phyloP scores from a whole-genome alignment of 2,888 invertebrate genomes.

The Melolontha melolontha region DNA sequence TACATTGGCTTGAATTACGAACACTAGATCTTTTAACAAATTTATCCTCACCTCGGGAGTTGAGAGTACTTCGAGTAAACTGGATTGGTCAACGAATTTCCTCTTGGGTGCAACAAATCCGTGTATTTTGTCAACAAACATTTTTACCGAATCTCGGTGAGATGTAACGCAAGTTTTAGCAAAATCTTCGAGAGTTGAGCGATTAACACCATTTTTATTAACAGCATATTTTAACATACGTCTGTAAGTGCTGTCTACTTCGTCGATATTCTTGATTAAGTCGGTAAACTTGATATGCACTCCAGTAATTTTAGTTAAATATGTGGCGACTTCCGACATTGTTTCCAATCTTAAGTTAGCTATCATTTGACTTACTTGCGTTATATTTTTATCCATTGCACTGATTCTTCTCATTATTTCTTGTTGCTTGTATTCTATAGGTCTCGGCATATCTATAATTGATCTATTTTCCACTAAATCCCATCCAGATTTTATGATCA shows the following conservation, averaged over 20 bases:
- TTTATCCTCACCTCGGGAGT: constrained; percentile 37
- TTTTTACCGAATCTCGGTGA: constrained; percentile 75
- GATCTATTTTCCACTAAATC: constrained; percentile 18
- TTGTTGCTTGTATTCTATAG: constrained; percentile 6
- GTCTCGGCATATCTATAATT: not conserved
- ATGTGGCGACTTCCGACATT: constrained; percentile 55
- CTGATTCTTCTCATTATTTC: constrained; percentile 16
- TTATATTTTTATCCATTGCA: constrained; percentile 10
- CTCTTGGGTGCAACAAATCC: constrained; percentile 71
- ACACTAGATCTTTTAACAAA: too few species aligned
- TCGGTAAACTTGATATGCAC: constrained; percentile 73
- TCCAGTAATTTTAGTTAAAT: constrained; percentile 65
- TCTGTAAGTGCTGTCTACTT: constrained; percentile 71
- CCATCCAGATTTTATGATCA: constrained; percentile 1
- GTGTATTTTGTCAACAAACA: constrained; percentile 76
- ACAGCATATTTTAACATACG: constrained; percentile 72
- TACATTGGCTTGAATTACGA: too few species aligned
- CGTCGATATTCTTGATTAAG: constrained; percentile 71
- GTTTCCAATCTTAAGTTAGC: constrained; percentile 43
- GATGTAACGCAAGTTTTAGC: constrained; percentile 75
- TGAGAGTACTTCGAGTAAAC: constrained; percentile 40
- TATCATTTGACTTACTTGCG: constrained; percentile 8
- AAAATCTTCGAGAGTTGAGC: constrained; percentile 77
- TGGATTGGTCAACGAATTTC: constrained; percentile 57
- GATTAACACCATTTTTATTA: constrained; percentile 65